phyloP scores from a whole-genome alignment of 2,113 vertebrate genomes.

The Cairina moschata region DNA sequence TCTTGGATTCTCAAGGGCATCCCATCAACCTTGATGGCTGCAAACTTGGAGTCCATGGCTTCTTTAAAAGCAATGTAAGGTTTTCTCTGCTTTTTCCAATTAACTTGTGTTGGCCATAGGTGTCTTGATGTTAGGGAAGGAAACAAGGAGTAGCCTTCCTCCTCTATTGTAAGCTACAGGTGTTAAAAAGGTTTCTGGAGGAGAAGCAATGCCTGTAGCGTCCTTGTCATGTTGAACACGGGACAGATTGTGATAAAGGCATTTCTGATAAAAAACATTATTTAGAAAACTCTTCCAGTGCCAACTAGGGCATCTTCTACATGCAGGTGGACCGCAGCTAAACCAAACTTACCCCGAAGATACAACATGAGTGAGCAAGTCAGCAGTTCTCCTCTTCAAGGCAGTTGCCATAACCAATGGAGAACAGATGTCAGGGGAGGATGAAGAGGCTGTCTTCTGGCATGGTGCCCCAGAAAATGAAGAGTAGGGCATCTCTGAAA shows the following conservation, averaged over 20 bases:
- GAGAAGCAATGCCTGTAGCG: neutral
- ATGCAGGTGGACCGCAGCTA: neutral
- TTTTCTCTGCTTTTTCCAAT: neutral
- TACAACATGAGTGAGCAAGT: neutral
- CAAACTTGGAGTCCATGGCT: slow-evolving; percentile 78
- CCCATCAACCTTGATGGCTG: slow-evolving; percentile 71
- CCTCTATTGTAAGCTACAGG: neutral
- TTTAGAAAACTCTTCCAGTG: neutral
- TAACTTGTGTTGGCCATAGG: neutral
- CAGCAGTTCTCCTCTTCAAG: neutral
- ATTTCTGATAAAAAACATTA: neutral
- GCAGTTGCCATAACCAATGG: neutral
- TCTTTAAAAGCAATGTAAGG: slow-evolving; percentile 73
- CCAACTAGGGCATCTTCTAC: neutral
- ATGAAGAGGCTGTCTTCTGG: neutral
- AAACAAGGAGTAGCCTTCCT: neutral
- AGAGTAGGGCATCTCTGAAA: neutral
- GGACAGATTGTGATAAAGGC: neutral
- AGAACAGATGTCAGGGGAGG: neutral
- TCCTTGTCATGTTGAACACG: neutral
- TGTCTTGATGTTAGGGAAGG: neutral
- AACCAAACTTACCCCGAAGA: neutral
- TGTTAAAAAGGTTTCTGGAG: neutral
- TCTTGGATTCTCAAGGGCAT: slow-evolving; percentile 42
- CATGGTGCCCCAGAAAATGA: neutral